These are phyloP conservation scores for Leptodon cayanensis DNA, from an alignment of 2,797 vertebrate genomes.

Conservation along the genomic window DNA sequence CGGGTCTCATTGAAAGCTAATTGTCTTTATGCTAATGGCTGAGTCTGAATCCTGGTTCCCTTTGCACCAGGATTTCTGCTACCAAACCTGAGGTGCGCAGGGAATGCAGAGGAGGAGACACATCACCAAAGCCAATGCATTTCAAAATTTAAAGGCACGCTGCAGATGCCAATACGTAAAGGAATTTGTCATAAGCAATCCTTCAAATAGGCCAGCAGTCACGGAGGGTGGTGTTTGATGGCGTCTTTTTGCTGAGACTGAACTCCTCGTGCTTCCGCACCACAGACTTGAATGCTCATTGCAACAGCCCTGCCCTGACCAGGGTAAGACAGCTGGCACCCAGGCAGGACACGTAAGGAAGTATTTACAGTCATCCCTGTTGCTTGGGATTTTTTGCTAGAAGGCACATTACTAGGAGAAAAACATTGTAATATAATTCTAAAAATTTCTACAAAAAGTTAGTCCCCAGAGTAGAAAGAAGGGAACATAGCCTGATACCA, in stretches of 20 bases:
- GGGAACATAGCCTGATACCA: neutral
- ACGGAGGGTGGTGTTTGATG: neutral
- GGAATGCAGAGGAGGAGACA: neutral
- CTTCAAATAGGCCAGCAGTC: neutral
- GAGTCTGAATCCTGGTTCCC: neutral
- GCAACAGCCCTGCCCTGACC: neutral
- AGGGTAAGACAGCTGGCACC: neutral
- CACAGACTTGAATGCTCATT: neutral
- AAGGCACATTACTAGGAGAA: neutral
- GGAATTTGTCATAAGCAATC: neutral
- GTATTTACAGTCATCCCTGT: neutral
- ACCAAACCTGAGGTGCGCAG: rapidly evolving
- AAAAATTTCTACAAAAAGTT: neutral
- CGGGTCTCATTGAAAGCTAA: neutral
- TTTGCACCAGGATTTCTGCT: neutral
- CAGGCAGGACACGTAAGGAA: neutral
- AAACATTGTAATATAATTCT: neutral
- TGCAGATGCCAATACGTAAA: neutral
- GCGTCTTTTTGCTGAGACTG: neutral
- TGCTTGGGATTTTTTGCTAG: neutral
- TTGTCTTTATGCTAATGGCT: neutral
- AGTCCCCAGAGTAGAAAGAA: neutral
- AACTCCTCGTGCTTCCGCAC: neutral
- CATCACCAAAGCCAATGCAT: neutral
- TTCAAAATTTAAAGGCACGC: neutral